Conservation (phyloP, 35 echinoderm and acorn worm species). For the Ptychodera flava region DNA sequence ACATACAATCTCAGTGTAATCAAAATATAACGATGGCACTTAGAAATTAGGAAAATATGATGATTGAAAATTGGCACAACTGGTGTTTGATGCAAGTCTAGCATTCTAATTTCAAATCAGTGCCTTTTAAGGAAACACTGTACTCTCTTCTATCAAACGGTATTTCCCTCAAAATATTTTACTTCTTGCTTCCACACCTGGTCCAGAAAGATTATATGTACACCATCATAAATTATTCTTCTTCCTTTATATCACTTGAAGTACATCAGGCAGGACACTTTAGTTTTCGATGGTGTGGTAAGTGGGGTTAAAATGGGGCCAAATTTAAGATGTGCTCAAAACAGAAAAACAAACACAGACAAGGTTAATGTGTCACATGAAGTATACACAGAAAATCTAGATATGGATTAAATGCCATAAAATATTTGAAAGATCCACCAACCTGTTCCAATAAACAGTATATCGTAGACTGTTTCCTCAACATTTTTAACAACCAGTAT, state of each 20-base stretch:
- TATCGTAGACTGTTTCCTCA: slow-evolving; percentile 30
- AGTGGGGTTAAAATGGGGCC: not conserved
- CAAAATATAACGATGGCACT: too few relatives aligned
- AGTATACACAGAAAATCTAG: not conserved
- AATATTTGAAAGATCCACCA: not conserved
- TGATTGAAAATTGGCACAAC: too few relatives aligned
- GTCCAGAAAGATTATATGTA: too few relatives aligned
- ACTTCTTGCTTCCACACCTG: too few relatives aligned
- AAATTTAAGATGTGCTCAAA: not conserved
- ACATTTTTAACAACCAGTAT: slow-evolving; percentile 45
- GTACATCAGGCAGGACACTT: not conserved
- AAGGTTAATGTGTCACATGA: not conserved
- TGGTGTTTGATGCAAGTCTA: too few relatives aligned
- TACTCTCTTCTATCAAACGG: too few relatives aligned
- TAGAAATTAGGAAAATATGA: too few relatives aligned
- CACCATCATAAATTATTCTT: too few relatives aligned
- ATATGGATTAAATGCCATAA: not conserved
- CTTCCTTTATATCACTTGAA: not conserved
- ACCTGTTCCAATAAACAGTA: slow-evolving; percentile 89
- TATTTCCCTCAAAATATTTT: too few relatives aligned
- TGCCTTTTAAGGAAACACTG: too few relatives aligned
- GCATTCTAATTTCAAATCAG: too few relatives aligned
- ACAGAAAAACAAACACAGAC: not conserved
- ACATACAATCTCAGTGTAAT: too few relatives aligned
- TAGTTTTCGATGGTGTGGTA: not conserved